Evolutionary conservation across 2,888 invertebrate species (phyloP), one percentile per base, ranked within the genome.

Genomic region (Allygus modestus): DNA sequence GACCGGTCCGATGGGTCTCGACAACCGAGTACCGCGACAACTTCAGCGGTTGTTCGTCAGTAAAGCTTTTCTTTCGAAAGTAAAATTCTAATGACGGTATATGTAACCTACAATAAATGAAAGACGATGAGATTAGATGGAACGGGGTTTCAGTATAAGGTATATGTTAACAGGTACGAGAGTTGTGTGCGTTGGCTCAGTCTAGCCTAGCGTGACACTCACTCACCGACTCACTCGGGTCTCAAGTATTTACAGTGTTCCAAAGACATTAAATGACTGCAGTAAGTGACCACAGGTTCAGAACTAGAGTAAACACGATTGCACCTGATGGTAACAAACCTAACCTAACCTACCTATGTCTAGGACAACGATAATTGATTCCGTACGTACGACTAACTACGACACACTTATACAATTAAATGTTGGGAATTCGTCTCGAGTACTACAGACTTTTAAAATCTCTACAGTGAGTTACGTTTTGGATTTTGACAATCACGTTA

Each of bases 321-420:
- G 73, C 73, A 69, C 73, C 82, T 77, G 73, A 23, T 33, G 82
- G 69, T 73, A 82, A 82, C 82, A 82, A 82, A 73, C 69, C 82
- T 82, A 82, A 73, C 69, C 82, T 82, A 82, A 51, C 82, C 82
- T 82, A 82, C 54, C 82, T 82, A 82, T 15, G 12, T 31, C 71
- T 73, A 71, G 51, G 71, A 82, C 82, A 82, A 82, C 82, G 65
- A 82, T 82, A 82, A 82, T 82, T 82, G 82, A 82, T 71, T 82
- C 82, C 82, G 82, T 82, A 82, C 54, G 69, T 82, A 82, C 65
- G 54, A 82, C 82, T 82, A 82, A 37, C 82, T 82, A 82, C 82
- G 65, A 71, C 82, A 82, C 82, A 82, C 82, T 71, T 69, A 82
- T 43, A 71, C 82, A 73, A 46, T 82, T 82, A 82, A 82, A 82